These are phyloP conservation scores for Mizuhopecten yessoensis DNA, from an alignment of 1,140 invertebrate genomes.

Conservation along the genomic window DNA sequence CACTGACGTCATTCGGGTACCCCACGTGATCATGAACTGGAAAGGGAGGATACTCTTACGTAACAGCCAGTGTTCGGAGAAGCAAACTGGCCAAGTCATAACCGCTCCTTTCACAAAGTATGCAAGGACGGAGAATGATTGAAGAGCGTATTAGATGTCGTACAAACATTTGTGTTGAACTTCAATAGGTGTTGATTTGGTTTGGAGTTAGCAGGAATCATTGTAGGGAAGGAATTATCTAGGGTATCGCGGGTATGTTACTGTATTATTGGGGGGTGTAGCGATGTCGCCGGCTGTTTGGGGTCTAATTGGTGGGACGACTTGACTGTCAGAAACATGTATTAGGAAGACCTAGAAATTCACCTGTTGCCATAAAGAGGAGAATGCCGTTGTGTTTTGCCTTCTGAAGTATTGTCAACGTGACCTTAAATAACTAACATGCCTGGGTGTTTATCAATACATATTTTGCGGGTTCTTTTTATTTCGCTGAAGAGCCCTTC, in stretches of 20 bases:
- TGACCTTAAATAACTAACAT: background rate
- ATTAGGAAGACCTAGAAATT: constrained; percentile 10
- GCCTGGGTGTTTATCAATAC: constrained; percentile 1
- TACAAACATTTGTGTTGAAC: background rate
- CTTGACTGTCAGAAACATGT: constrained; percentile 6
- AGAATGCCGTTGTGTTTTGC: background rate
- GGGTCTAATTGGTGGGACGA: background rate
- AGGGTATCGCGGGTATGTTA: background rate
- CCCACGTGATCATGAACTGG: too few species aligned
- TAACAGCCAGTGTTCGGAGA: too few species aligned
- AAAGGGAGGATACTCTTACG: too few species aligned
- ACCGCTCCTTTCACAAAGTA: background rate
- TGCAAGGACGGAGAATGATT: background rate
- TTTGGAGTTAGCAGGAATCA: background rate
- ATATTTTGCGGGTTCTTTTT: background rate
- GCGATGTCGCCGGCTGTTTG: constrained; percentile 19
- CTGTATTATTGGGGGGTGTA: constrained; percentile 17
- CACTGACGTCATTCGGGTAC: too few species aligned
- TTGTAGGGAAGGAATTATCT: too few species aligned
- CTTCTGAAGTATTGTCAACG: background rate
- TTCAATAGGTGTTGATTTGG: constrained; percentile 20
- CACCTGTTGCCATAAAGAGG: constrained; percentile 2
- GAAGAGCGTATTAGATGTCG: background rate
- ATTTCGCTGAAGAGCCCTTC: background rate
- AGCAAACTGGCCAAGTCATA: background rate